A percentile compares a stretch with the other conserved stretches of the same genome.
Evolutionary conservation across 2,797 vertebrate genomes (phyloP).

Genomic region (Rhinella marina): DNA sequence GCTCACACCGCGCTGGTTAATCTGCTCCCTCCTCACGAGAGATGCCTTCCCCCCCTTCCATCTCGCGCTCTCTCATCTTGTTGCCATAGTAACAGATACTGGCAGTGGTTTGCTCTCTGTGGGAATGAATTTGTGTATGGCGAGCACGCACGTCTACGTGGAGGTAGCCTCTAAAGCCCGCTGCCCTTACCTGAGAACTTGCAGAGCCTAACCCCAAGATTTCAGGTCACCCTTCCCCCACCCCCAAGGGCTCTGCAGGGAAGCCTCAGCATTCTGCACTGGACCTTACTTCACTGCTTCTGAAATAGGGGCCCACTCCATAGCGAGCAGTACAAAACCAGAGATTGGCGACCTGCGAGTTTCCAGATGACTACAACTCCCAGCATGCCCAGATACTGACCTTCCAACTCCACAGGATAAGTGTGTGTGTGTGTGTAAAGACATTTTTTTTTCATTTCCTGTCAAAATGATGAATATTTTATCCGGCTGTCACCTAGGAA

Average conservation of each 20-base stretch:
- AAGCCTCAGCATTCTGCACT: background rate
- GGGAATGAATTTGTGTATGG: conserved; percentile 44
- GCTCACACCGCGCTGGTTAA: conserved; percentile 47
- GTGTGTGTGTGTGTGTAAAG: too few relatives aligned
- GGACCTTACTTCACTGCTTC: too few relatives aligned
- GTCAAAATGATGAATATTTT: too few relatives aligned
- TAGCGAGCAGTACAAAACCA: too few relatives aligned
- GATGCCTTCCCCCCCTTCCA: conserved; percentile 19
- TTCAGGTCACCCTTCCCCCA: background rate
- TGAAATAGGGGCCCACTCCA: background rate
- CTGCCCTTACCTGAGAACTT: conserved; percentile 28
- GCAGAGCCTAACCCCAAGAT: background rate
- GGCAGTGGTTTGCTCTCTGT: conserved; percentile 37
- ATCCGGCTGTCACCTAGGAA: background rate
- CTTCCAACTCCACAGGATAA: background rate
- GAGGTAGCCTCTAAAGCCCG: conserved; percentile 6
- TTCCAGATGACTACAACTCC: background rate
- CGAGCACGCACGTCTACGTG: conserved; percentile 22
- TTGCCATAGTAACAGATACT: conserved; percentile 57
- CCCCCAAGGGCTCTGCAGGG: background rate
- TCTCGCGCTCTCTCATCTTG: conserved; percentile 43
- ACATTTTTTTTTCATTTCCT: too few relatives aligned
- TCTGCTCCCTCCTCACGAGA: conserved; percentile 36
- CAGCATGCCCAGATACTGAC: background rate
- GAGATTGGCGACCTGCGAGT: background rate